Percentiles rank a stretch among this genome's conserved stretches.
Evolutionary conservation across 2,113 vertebrate genomes (phyloP).

Genomic region (Bubo blakistoni): DNA sequence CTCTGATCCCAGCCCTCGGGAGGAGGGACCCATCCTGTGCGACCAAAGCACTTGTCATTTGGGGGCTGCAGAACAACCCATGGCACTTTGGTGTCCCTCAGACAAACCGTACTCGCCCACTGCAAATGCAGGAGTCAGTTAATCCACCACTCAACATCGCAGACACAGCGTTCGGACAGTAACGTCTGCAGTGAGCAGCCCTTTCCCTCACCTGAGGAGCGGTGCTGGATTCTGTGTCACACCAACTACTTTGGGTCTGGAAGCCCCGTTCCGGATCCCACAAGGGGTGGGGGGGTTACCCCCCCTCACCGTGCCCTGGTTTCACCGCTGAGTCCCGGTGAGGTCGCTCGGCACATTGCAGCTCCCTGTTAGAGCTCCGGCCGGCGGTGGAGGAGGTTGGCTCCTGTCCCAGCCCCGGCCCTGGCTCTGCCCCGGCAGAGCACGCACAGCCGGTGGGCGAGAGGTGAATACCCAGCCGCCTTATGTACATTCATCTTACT

Average conservation of each 20-base stretch:
- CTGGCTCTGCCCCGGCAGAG: too few species aligned
- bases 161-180: neutral
- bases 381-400: neutral
- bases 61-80: neutral
- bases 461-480: neutral
- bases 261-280: rapidly evolving
- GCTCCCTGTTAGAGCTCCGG: neutral
- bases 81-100: neutral
- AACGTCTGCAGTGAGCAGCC: neutral
- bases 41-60: too few species aligned
- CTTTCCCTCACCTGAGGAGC: neutral
- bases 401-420: neutral
- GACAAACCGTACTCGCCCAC: neutral
- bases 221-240: too few species aligned
- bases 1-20: rapidly evolving
- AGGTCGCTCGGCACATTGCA: neutral
- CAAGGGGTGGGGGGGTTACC: neutral
- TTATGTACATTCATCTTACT: neutral
- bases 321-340: neutral
- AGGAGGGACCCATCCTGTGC: neutral
- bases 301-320: neutral
- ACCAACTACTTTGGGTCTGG: neutral
- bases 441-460: rapidly evolving
- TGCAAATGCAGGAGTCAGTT: neutral
- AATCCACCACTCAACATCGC: neutral